Evolutionary conservation across 92 coral and sea anemone genomes (phyloP).

Genomic region (Heteractis magnifica): DNA sequence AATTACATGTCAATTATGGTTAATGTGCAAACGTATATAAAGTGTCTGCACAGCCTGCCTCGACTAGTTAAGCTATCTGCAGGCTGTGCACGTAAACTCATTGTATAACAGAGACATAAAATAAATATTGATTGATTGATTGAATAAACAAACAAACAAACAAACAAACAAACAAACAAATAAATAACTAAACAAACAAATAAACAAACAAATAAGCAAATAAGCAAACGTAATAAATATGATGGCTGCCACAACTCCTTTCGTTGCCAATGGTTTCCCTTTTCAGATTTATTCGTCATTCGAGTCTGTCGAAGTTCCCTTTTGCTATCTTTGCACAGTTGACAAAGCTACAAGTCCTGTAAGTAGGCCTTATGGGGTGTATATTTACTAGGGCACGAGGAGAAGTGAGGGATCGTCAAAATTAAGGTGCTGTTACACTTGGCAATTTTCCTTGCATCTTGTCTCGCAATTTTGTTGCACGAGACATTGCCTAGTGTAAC

Average conservation of each 20-base stretch:
- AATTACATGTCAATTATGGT: too few relatives aligned
- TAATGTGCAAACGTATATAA: too few relatives aligned
- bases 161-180: too few relatives aligned
- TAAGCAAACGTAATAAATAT: not conserved
- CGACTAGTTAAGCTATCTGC: too few relatives aligned
- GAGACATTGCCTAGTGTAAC: too few relatives aligned
- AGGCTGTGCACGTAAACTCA: too few relatives aligned
- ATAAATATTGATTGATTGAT: too few relatives aligned
- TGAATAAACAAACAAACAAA: too few relatives aligned
- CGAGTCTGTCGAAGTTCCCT: not conserved
- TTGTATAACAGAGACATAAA: too few relatives aligned
- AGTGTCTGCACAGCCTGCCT: too few relatives aligned
- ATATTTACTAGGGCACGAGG: not conserved
- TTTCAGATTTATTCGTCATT: not conserved
- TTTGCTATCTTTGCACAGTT: not conserved
- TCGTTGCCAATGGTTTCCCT: not conserved
- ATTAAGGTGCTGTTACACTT: not conserved
- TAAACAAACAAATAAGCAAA: not conserved
- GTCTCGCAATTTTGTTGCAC: too few relatives aligned
- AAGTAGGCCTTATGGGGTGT: not conserved
- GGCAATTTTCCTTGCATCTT: not conserved
- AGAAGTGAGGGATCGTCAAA: not conserved
- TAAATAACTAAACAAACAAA: too few relatives aligned
- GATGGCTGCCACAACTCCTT: not conserved
- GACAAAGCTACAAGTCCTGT: not conserved